Conservation (phyloP, 2,113 vertebrate genomes). For the Otolemur garnettii region DNA sequence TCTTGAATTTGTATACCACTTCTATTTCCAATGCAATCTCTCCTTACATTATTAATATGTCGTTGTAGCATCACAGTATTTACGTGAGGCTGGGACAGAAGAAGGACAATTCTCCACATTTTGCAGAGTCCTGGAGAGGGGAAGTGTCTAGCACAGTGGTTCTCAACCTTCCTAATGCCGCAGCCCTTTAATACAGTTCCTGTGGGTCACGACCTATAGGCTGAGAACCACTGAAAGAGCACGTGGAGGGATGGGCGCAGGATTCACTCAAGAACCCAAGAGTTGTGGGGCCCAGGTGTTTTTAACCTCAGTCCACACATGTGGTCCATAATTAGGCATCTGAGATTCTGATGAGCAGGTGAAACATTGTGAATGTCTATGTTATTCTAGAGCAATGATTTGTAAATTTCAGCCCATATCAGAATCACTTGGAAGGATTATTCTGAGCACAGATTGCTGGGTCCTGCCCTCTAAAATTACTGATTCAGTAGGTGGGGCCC, state of each 20-base stretch:
- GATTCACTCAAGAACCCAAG: neutral
- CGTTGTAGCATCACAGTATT: neutral
- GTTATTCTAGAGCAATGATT: neutral
- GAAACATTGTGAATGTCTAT: neutral
- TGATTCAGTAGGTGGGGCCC: neutral
- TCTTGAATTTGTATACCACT: slow-evolving; percentile 69
- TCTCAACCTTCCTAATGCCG: no score
- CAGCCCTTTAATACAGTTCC: no score
- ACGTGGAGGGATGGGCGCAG: neutral
- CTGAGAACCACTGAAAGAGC: neutral
- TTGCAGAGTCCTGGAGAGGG: neutral
- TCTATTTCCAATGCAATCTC: slow-evolving; percentile 64
- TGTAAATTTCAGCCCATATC: neutral
- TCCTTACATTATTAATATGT: slow-evolving; percentile 26
- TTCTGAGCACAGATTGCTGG: neutral
- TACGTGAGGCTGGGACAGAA: slow-evolving; percentile 48
- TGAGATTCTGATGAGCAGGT: neutral
- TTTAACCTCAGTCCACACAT: neutral
- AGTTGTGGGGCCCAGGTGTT: fast-evolving
- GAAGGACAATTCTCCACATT: neutral
- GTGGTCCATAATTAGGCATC: neutral
- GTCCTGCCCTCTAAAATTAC: neutral
- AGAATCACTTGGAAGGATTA: neutral
- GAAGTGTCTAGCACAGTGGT: neutral
- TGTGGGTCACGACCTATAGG: no score